Evolutionary conservation across 1,140 invertebrate genomes (phyloP), one percentile per base, ranked within the genome.

Genomic region (Papilio polytes): DNA sequence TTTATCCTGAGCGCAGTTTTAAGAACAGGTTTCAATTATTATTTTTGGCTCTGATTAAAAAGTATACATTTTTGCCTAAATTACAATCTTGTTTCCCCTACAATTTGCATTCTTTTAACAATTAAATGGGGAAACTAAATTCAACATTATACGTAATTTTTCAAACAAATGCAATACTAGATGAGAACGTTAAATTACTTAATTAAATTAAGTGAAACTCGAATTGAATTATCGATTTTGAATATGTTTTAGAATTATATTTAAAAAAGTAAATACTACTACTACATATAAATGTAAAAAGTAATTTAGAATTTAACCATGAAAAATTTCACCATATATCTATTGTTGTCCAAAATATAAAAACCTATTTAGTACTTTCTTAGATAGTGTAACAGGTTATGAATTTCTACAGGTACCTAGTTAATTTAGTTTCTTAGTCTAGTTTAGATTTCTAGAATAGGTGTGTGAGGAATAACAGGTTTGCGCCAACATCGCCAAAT

Each of bases 371-470:
- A 63, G 12, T 31, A 63, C 59, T 63, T 63, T 63, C 59, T 63
- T 63, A 63, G 9, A 12, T 63, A 63, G 20, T 63, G 22, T 63
- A 59, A 78, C 74, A 36, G 6, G 74, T 78, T 78, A 56, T 78
- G 74, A 53, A 59, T 78, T 78, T 78, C 48, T 78, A 56, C 22
- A 56, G 74, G 18, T 66, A 41, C 36, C 6, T 41, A 66, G 59
- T 78, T 78, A 78, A 66, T 78, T 78, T 87, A 80, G 83, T 83
- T 87, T 86, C 83, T 78, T 83, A 79, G 74, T 82, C 84, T 81
- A 80, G 84, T 85, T 83, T 83, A 87, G 86, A 87, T 89, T 88
- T 86, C 87, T 87, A 84, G 82, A 78, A 84, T 80, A 80, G 46
- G 76, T 76, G 76, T 59, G 79, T 26, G 63, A 82, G 73, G 31